Base-by-base conservation (phyloP, 2,797 vertebrate species). In the Brachymystax lenok region DNA sequence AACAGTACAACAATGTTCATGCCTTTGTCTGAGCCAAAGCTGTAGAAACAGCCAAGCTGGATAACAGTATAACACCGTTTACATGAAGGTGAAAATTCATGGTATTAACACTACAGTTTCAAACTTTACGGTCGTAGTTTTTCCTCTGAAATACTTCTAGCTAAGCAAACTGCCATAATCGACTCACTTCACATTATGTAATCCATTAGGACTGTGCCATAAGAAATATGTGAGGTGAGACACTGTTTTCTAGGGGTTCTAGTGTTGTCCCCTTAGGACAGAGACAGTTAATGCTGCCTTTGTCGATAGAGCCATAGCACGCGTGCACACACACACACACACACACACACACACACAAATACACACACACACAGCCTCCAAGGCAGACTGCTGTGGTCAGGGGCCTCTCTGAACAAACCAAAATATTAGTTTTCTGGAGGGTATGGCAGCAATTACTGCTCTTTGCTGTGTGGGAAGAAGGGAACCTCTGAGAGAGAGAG, bases 341-440 rank as follows among this genome's bases (percentile, higher is more conserved):
- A n/a, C 59, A 63, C 4, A 63, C n/a, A 69, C 40, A 19, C 30
- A 33, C 8, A 24, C 59, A 61, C 59, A 61, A n/a, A 71, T 24
- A 69, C 21, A 33, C 30, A 16, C 28, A 68, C 28, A 69, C 68
- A 72, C 54, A 28, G 27, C 40, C 10, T 17, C 46, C 50, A 69
- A 69, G 61, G 75, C 69, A 71, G 77, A 28, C 69, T 63, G 71
- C 71, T 78, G 76, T 77, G 76, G 76, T 73, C 74, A 67, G 76
- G 75, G 14, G 14, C 27, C 66, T 71, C 76, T 77, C 76, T 73
- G 74, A 74, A 76, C 80, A 79, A 84, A 84, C 75, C 70, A 71
- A 76, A 81, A 83, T 81, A 87, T 82, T 81, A 79, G 78, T 69
- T 73, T 82, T 78, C 71, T 73, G 79, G 70, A 68, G 40, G 67